Percentiles rank a stretch among this genome's conserved stretches.
These are phyloP conservation scores for Rotaria macrura DNA, from an alignment of 2,888 invertebrate genomes.

Conservation along the genomic window DNA sequence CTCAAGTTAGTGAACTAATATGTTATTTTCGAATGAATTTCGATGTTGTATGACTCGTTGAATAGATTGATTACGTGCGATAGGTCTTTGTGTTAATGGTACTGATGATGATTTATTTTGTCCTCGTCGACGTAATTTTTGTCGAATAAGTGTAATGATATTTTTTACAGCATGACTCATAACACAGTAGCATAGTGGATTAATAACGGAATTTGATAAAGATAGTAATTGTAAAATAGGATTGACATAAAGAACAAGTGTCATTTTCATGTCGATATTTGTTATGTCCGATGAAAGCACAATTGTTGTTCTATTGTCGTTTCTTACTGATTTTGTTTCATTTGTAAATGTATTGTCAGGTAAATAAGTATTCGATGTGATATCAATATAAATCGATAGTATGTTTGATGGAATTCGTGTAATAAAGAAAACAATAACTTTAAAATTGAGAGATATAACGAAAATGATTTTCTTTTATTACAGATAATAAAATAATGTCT, in stretches of 20 bases:
- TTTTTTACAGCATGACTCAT: constrained; percentile 29
- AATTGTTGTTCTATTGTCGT: neutral
- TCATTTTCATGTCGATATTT: constrained; percentile 24
- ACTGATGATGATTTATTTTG: neutral
- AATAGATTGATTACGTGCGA: neutral
- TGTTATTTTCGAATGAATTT: neutral
- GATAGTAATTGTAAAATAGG: constrained; percentile 29
- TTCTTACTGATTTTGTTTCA: neutral
- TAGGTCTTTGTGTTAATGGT: neutral
- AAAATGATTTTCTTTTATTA: neutral
- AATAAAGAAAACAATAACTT: constrained; percentile 26
- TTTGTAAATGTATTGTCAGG: neutral
- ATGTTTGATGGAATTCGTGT: constrained; percentile 29
- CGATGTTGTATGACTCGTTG: neutral
- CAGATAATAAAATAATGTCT: neutral
- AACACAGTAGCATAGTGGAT: constrained; percentile 28
- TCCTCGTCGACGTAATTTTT: neutral
- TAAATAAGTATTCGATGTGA: constrained; percentile 23
- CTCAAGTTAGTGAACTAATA: neutral
- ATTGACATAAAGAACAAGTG: constrained; percentile 25
- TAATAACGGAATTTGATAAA: constrained; percentile 32
- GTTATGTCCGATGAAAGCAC: neutral
- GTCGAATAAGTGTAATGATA: constrained; percentile 23
- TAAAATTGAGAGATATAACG: too few species aligned
- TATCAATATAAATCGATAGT: constrained; percentile 26